Evolutionary conservation across 2,797 vertebrate species (phyloP), one percentile per base, ranked within the genome.

Genomic region (Galago senegalensis): DNA sequence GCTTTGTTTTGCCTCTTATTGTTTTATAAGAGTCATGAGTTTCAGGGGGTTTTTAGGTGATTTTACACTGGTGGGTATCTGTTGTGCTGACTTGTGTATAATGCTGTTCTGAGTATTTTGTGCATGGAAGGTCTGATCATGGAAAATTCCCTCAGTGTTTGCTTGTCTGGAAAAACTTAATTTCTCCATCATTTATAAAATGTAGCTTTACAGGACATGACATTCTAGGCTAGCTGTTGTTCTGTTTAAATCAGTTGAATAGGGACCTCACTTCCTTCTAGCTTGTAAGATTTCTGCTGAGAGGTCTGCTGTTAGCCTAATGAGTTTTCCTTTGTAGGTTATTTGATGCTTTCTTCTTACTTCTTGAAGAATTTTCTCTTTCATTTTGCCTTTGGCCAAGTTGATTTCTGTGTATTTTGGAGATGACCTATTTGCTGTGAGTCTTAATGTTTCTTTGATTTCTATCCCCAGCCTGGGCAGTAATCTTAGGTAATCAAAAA

Each of bases 401-500:
- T n/a, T 67, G 65, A n/a, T n/a, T 67, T n/a, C 65, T 67, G 17
- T 67, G 31, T n/a, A 14, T 67, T 16, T 18, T n/a, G 31, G 3
- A 31, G 31, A 31, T 67, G 16, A 67, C 31, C 29, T 67, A 67
- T 67, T 67, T 67, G 16, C 65, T 67, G n/a, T 67, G 65, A 84
- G 21, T 83, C 65, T 81, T 76, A 93, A 3, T 75, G 12, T 60
- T 89, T 69, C 89, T 6, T 61, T 94, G 23, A 29, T 88, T 0
- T 76, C n/a, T 95, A 40, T 95, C 21, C 13, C 29, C 43, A 94
- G 43, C 43, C 40, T 94, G 37, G 27, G 25, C 31, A 80, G 65
- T 65, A 58, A 92, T 77, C 49, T 21, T 77, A 77, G 67, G 49
- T 67, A 89, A 40, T 85, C 9, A 76, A 65, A 18, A 93, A 87